phyloP scores from a whole-genome alignment of 2,888 invertebrate genomes.

The Ptilodon capucinus region DNA sequence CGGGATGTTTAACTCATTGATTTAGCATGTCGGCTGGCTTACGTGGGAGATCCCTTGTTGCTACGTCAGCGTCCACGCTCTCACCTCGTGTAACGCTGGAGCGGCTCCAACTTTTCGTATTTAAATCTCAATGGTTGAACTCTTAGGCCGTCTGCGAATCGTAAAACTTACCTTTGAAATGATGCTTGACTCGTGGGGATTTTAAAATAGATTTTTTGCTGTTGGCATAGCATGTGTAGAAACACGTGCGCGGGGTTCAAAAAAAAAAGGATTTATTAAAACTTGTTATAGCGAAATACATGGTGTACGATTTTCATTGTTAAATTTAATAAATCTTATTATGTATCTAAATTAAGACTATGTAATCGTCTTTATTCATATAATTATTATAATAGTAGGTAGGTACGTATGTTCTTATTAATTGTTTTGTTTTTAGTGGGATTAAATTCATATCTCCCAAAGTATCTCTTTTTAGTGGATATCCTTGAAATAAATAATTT shows the following conservation, averaged over 20 bases:
- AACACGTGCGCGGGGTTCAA: background rate
- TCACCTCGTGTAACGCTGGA: slow-evolving; percentile 29
- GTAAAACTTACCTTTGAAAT: background rate
- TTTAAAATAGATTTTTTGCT: background rate
- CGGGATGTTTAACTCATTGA: background rate
- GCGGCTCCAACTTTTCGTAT: slow-evolving; percentile 22
- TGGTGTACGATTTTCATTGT: background rate
- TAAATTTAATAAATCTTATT: too few species aligned
- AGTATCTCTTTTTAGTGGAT: too few species aligned
- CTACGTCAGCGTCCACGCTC: slow-evolving; percentile 22
- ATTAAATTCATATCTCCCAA: too few species aligned
- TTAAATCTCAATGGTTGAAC: slow-evolving; percentile 29
- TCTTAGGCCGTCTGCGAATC: background rate
- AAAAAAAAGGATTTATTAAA: background rate
- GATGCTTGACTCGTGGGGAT: background rate
- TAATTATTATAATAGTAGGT: too few species aligned
- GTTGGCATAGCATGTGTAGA: background rate
- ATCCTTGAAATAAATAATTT: too few species aligned
- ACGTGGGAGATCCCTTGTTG: slow-evolving; percentile 33
- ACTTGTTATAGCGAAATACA: background rate
- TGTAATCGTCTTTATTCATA: too few species aligned
- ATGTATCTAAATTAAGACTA: too few species aligned
- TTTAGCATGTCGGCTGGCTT: slow-evolving; percentile 1
- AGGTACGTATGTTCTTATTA: too few species aligned
- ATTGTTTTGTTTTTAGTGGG: too few species aligned